A percentile compares a stretch with the other conserved stretches of the same genome.
These are phyloP conservation scores for Crotophaga sulcirostris DNA, from an alignment of 2,113 vertebrate genomes.

Conservation along the genomic window DNA sequence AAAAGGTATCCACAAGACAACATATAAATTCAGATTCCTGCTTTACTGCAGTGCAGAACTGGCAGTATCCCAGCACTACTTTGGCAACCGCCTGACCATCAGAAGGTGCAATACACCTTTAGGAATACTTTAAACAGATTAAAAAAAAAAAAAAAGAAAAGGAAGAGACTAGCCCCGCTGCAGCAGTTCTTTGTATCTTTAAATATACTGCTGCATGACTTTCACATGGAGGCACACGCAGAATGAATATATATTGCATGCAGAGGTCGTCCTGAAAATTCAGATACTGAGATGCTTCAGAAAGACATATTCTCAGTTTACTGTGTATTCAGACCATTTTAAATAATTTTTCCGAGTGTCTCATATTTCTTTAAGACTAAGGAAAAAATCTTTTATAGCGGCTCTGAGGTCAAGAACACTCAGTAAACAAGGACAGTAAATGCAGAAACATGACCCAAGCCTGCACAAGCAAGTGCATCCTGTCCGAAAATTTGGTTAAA, in stretches of 20 bases:
- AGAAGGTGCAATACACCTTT: constrained; percentile 38
- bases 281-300: not conserved
- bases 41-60: constrained; percentile 68
- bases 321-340: not conserved
- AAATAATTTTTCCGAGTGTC: not conserved
- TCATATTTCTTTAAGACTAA: not conserved
- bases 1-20: not conserved
- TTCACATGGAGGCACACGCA: not conserved
- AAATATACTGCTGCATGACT: constrained; percentile 15
- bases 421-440: not conserved
- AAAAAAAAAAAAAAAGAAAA: not conserved
- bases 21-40: not conserved
- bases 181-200: constrained; percentile 30
- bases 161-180: not conserved
- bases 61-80: constrained; percentile 37
- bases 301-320: not conserved
- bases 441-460: not conserved
- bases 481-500: not conserved
- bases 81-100: not conserved
- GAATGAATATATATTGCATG: not conserved
- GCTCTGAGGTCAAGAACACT: not conserved
- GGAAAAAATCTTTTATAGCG: not conserved
- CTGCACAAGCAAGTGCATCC: not conserved
- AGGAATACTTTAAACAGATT: not conserved
- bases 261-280: constrained; percentile 3